Evolutionary conservation across 2,113 vertebrate genomes (phyloP), one percentile per base, ranked within the genome.

Genomic region (Triplophysa dalaica): DNA sequence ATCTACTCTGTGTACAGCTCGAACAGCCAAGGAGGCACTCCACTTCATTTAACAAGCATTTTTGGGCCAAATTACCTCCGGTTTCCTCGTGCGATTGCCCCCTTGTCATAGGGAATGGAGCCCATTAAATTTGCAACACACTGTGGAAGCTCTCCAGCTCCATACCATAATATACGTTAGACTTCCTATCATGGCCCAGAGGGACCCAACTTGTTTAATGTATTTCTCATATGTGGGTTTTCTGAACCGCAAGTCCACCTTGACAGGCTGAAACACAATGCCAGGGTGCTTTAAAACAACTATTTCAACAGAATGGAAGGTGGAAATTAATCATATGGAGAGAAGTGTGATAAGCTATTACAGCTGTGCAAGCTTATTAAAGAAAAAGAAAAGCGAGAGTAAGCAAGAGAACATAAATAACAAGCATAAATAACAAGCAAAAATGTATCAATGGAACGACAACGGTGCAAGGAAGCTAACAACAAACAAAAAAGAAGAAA

Each of bases 151-250:
- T 17, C 60, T 64, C 45, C 4, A 77, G 65, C 54, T 69, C 76
- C 24, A 63, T 65, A 77, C n/a, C 67, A 41, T 64, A 56, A 70
- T 48, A 81, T 70, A 81, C 63, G 38, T 65, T 75, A 84, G 52
- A 50, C 43, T 73, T 77, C 70, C 65, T 62, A 41, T 72, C 13
- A 21, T 12, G 38, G 24, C 69, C 29, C 67, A 62, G 76, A 81
- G 62, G 65, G 52, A 56, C 69, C 7, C 41, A 58, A 76, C 48
- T 13, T 26, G 73, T 75, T 83, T 86, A 86, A 89, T 89, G 82
- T 81, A 87, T 89, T 87, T 82, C 66, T 79, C 67, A 81, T 87
- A 87, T 81, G 81, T 85, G 83, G 56, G 24, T 58, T 68, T 77
- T 75, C 76, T 83, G 66, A 43, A 79, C 79, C 76, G 86, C 65